A percentile compares a stretch with the other conserved stretches of the same genome.
Conservation (phyloP, 2,888 invertebrate genomes). For the Herminia tarsipennalis region DNA sequence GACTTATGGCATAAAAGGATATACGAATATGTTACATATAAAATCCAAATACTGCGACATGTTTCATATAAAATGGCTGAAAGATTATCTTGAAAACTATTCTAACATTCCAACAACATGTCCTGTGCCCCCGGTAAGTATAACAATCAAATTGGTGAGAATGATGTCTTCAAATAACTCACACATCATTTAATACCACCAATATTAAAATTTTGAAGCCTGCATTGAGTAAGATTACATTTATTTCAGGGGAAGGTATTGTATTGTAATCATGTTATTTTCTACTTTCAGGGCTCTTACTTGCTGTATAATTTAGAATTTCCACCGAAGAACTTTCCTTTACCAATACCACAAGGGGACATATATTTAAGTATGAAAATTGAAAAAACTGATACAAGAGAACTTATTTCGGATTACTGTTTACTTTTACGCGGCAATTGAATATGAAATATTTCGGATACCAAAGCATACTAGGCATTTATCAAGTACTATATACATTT, state of each 20-base stretch:
- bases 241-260: no score
- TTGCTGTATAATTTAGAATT: conserved; percentile 31
- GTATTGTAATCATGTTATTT: background rate
- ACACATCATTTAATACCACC: no score
- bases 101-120: background rate
- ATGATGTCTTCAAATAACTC: no score
- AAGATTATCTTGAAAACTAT: background rate
- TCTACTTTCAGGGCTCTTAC: conserved; percentile 32
- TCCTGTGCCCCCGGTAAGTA: conserved; percentile 22
- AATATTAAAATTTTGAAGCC: no score
- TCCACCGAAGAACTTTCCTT: conserved; percentile 34
- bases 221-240: no score
- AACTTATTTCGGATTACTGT: conserved; percentile 3
- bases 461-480: no score
- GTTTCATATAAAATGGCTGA: background rate
- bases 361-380: background rate
- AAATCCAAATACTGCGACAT: conserved; percentile 6
- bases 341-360: conserved; percentile 18
- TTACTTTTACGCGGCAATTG: no score
- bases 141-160: no score
- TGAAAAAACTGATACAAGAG: conserved; percentile 18
- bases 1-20: background rate
- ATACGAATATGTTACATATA: conserved; percentile 1
- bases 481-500: no score
- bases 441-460: no score